phyloP scores from a whole-genome alignment of 2,113 vertebrate genomes.

The Antechinus flavipes region DNA sequence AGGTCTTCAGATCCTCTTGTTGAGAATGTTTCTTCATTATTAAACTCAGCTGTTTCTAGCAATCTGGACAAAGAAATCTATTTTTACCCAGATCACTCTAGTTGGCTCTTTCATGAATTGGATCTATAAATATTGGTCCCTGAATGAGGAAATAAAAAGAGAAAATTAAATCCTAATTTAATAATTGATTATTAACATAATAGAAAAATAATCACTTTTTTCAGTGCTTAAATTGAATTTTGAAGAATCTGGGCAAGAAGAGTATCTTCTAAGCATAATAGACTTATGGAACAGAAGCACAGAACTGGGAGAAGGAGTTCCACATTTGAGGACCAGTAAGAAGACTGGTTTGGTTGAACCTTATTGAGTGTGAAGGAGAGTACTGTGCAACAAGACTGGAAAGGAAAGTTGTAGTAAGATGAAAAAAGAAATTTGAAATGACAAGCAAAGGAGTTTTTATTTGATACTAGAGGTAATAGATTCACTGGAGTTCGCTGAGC shows the following conservation, averaged over 20 bases:
- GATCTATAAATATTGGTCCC: neutral
- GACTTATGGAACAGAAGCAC: neutral
- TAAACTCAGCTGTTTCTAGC: neutral
- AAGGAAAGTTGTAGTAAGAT: neutral
- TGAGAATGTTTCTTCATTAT: neutral
- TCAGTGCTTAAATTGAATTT: neutral
- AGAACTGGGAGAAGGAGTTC: neutral
- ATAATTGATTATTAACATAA: neutral
- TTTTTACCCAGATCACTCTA: neutral
- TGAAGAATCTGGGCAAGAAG: neutral
- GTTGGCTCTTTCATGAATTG: neutral
- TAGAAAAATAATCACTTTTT: neutral
- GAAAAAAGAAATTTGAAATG: neutral
- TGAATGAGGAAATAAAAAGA: neutral
- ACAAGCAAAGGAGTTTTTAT: neutral
- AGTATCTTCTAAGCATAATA: neutral
- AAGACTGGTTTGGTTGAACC: neutral
- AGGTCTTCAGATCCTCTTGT: neutral
- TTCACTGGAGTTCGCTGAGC: neutral
- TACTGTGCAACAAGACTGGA: neutral
- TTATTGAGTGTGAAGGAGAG: neutral
- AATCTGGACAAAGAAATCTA: neutral
- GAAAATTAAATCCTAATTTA: neutral
- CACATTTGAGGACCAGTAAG: neutral
- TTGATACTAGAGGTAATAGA: neutral